Evolutionary conservation across 2,113 vertebrate species (phyloP), one percentile per base, ranked within the genome.

Genomic region (Xiphophorus hellerii): DNA sequence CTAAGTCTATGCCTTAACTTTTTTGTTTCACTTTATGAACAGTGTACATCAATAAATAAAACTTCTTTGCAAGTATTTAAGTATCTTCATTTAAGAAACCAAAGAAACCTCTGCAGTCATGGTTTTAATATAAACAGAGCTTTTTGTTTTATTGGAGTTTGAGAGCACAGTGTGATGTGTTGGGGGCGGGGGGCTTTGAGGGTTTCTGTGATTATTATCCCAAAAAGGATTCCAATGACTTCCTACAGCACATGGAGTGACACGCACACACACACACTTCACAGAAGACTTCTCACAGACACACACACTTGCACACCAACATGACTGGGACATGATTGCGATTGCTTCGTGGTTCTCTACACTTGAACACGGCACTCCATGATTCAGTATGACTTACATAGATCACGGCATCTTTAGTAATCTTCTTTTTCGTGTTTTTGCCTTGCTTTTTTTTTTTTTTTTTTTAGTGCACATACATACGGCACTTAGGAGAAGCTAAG

Each of bases 371-470:
- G 64, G 89, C 90, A 91, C 88, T 87, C 89, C 28, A 91, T 89
- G 89, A 92, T 91, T 90, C 80, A 78, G 81, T 84, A 84, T 89
- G 90, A 92, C 78, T 20, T 88, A 87, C 92, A 90, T 85, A 89
- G 84, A 93, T 94, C 92, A 94, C 93, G 94, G 93, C 93, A 93
- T 95, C 90, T 92, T 93, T 86, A 91, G 91, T 93, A 85, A 82
- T 91, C 86, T 69, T 67, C 87, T 81, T 91, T 93, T 91, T 87
- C 78, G 74, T 90, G 70, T 87, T 92, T 91, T 87, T 48, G 84
- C 72, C 87, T 91, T 84, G 80, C 79, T 89, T 87, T 85, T 90
- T 54, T 48, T 54, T 54, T 51, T 48, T 14, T 33, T 48, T 48
- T 76, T 87, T 92, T 92, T 83, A 94, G 92, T 93, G 93, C 92